Evolutionary conservation across 2,113 vertebrate genomes (phyloP).

Genomic region (Climacteris rufus): DNA sequence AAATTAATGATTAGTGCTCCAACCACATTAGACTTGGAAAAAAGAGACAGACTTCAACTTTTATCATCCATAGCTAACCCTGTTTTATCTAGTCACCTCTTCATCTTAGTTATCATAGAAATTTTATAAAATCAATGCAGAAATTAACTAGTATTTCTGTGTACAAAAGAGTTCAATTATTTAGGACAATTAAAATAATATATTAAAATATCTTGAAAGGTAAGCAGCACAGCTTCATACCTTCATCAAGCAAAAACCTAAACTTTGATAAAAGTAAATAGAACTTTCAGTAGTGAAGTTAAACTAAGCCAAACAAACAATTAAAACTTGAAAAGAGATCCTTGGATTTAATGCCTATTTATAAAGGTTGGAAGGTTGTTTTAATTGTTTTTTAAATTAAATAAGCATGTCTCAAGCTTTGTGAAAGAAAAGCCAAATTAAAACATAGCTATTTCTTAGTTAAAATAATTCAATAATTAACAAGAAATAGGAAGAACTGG

Average conservation of each 20-base stretch:
- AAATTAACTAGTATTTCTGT: constrained; percentile 41
- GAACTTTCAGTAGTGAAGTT: neutral
- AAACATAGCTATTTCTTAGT: neutral
- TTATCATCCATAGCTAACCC: neutral
- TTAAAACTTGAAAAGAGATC: neutral
- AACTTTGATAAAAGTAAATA: neutral
- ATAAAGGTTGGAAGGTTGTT: neutral
- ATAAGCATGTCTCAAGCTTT: neutral
- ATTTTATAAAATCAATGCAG: neutral
- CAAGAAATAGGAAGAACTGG: neutral
- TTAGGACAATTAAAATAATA: constrained; percentile 62
- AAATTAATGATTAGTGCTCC: constrained; percentile 2
- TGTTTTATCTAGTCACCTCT: constrained; percentile 36
- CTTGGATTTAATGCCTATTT: neutral
- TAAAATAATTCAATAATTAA: neutral
- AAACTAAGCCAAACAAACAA: neutral
- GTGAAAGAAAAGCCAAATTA: neutral
- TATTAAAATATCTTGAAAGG: constrained; percentile 48
- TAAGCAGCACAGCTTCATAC: neutral
- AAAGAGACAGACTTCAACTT: neutral
- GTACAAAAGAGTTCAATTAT: constrained; percentile 45
- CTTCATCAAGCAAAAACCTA: constrained; percentile 2
- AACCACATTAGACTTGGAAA: constrained; percentile 1
- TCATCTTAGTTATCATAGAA: neutral
- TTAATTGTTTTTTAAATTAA: neutral